Percentiles rank a stretch among this genome's conserved stretches.
Evolutionary conservation across 2,113 vertebrate genomes (phyloP).

Genomic region (Pardalotus punctatus): DNA sequence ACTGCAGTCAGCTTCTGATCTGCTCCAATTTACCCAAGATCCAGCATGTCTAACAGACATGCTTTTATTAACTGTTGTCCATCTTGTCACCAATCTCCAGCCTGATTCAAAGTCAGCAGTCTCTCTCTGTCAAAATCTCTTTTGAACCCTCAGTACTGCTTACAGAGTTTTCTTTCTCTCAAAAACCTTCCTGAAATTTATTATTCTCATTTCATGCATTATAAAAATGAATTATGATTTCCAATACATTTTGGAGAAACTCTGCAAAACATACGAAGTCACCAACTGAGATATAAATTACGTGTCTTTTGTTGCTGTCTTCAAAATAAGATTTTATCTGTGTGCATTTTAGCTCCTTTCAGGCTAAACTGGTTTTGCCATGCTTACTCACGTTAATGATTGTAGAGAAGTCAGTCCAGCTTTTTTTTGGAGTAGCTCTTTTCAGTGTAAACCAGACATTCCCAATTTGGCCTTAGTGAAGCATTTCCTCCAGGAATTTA

Average conservation of each 20-base stretch:
- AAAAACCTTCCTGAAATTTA: not conserved
- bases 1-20: not conserved
- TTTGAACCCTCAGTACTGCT: not conserved
- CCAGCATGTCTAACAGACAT: not conserved
- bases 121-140: not conserved
- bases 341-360: not conserved
- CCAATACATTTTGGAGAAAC: not conserved
- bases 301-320: not conserved
- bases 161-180: not conserved
- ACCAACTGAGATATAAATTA: not conserved
- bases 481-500: not conserved
- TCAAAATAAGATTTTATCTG: conserved; percentile 33
- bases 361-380: not conserved
- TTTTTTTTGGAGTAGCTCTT: not conserved
- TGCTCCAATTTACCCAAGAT: not conserved
- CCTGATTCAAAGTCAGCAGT: not conserved
- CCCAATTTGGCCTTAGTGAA: not conserved
- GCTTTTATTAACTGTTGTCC: not conserved
- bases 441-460: not conserved
- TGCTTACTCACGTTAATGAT: not conserved
- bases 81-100: not conserved
- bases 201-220: conserved; percentile 16
- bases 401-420: not conserved
- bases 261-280: conserved; percentile 6
- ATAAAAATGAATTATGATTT: conserved; percentile 41